Evolutionary conservation across 2,113 vertebrate species (phyloP).

Genomic region (Mola mola): DNA sequence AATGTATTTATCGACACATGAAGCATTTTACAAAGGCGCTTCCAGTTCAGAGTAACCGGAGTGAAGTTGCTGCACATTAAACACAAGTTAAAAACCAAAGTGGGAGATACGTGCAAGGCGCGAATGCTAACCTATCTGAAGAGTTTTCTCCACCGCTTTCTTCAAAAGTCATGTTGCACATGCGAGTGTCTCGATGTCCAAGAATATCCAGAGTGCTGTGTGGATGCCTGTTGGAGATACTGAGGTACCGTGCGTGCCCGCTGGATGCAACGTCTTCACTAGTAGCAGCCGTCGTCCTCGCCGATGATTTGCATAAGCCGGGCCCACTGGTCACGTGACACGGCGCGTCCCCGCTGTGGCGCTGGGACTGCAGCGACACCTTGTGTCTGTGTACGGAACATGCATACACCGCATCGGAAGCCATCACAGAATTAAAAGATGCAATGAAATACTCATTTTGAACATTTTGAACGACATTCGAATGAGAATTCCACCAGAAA

Average conservation of each 20-base stretch:
- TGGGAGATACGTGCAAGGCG: not conserved
- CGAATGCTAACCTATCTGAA: conserved; percentile 71
- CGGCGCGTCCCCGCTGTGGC: accelerated
- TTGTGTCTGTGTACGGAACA: conserved; percentile 3
- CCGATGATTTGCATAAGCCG: conserved; percentile 66
- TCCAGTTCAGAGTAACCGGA: no score
- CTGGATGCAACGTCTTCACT: not conserved
- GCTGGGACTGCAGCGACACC: conserved; percentile 31
- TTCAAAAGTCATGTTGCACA: conserved; percentile 86
- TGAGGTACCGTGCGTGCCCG: not conserved
- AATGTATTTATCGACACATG: no score
- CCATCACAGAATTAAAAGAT: no score
- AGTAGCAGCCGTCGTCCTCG: not conserved
- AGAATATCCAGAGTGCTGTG: conserved; percentile 36
- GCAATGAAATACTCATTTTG: no score
- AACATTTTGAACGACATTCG: no score
- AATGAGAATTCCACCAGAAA: no score
- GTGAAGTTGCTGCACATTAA: not conserved
- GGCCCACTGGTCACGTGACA: conserved; percentile 43
- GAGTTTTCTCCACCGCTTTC: conserved; percentile 78
- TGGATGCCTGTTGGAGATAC: not conserved
- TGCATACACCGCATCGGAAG: no score
- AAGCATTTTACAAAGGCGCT: not conserved
- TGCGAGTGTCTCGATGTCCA: conserved; percentile 42
- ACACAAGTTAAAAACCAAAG: not conserved